phyloP scores from a whole-genome alignment of 2,888 invertebrate genomes.

The Camponotus fellah region DNA sequence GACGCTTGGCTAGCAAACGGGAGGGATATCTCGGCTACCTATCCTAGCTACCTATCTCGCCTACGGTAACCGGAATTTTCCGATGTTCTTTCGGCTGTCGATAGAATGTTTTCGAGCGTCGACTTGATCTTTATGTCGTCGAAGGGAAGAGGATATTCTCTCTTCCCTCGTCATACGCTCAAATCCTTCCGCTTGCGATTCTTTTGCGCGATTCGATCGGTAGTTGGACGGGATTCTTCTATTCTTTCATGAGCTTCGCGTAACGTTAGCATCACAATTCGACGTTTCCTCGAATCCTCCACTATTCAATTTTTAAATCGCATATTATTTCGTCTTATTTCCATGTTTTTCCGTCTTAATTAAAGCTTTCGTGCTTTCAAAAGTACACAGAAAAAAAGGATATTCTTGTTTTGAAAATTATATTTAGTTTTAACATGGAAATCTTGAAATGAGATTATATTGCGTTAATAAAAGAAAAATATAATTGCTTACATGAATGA shows the following conservation, averaged over 20 bases:
- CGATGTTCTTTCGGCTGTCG: conserved; percentile 47
- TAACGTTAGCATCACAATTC: neutral
- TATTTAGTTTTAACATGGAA: no score
- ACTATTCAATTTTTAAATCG: neutral
- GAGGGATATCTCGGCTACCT: conserved; percentile 24
- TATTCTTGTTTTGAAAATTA: no score
- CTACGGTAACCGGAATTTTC: conserved; percentile 36
- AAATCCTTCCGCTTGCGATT: neutral
- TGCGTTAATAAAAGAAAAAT: no score
- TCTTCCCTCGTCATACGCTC: conserved; percentile 3
- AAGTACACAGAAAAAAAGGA: neutral
- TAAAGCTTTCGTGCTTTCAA: neutral
- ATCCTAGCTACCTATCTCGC: conserved; percentile 15
- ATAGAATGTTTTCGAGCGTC: conserved; percentile 43
- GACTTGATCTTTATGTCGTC: conserved; percentile 41
- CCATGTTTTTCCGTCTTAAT: neutral
- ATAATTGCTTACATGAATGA: no score
- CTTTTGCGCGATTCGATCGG: neutral
- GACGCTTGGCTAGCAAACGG: conserved; percentile 53
- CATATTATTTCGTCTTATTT: neutral
- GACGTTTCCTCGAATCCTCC: neutral
- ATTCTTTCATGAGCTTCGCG: neutral
- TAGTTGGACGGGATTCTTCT: neutral
- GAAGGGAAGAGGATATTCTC: conserved; percentile 24
- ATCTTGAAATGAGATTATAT: no score